Evolutionary conservation across 2,888 invertebrate genomes (phyloP), one percentile per base, ranked within the genome.

Genomic region (Epirrhoe alternata): DNA sequence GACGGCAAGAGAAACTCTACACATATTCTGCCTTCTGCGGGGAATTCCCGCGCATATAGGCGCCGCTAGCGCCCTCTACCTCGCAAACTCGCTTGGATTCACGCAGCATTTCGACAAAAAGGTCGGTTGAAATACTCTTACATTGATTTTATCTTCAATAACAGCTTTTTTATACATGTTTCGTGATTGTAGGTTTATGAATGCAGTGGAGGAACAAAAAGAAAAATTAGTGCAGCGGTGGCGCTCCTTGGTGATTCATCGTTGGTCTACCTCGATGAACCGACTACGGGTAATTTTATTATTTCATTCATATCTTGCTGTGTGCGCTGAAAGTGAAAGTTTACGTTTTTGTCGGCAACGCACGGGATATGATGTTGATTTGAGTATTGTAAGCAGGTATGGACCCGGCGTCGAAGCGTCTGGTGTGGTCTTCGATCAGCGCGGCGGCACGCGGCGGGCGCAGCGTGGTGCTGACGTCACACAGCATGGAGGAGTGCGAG

Each of bases 401-500:
- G 96, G 97, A 97, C 81, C 96, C 97, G 0, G 96, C 96, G 5
- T 96, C 97, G 0, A 95, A 97, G 76, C 94, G 97, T 3, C 95
- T 96, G 67, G 94, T 98, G 10, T 98, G 98, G 98, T 94, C 96
- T 77, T 94, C 95, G 54, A 94, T 97, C 35, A 87, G 84, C 76
- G 77, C 72, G 6, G 94, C 95, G 67, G 94, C 96, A 69, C 45
- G 72, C 10, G 94, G 95, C 59, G 94, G 95, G 0, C 97, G 97
- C 50, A 96, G 97, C 68, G 94, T 98, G 55, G 94, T 98, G 66
- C 93, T 98, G 71, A 91, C 92, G 73, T 89, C 92, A 55, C 92
- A 92, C 86, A 90, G 90, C 77, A 97, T 97, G 96, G 96, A 96
- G 85, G 97, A 97, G 85, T 97, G 97, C 85, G 97, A 97, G 88